A percentile compares a stretch with the other conserved stretches of the same genome.
Evolutionary conservation across 2,888 invertebrate genomes (phyloP).

Genomic region (Dinocampus coccinellae): DNA sequence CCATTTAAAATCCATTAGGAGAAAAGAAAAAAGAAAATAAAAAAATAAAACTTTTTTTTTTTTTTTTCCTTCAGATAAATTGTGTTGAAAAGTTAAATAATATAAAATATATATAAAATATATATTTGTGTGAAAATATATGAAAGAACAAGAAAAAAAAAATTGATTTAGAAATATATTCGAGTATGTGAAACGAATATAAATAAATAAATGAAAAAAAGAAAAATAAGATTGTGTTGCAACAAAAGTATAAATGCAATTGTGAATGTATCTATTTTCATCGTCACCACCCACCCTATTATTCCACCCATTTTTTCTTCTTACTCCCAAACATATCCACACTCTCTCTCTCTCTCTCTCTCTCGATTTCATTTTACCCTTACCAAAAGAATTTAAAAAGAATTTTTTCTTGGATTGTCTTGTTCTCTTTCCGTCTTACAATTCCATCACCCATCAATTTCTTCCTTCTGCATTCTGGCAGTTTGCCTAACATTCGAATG

Average conservation of each 20-base stretch:
- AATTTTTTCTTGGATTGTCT: no score
- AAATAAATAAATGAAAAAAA: background rate
- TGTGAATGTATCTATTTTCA: constrained; percentile 24
- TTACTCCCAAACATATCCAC: background rate
- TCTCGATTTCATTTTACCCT: no score
- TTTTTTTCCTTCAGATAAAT: background rate
- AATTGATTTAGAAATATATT: background rate
- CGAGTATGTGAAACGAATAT: background rate
- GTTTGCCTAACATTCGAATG: constrained; percentile 23
- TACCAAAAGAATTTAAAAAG: no score
- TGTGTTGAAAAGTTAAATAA: background rate
- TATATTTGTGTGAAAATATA: constrained; percentile 29
- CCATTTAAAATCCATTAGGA: constrained; percentile 61
- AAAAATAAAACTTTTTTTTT: no score
- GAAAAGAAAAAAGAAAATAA: no score
- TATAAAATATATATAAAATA: background rate
- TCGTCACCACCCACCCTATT: background rate
- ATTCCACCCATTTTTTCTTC: background rate
- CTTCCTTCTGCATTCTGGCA: constrained; percentile 30
- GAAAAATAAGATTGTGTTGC: background rate
- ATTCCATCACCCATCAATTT: constrained; percentile 3
- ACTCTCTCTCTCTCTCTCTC: background rate
- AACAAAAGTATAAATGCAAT: constrained; percentile 23
- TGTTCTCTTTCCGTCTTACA: no score
- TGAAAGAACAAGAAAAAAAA: constrained; percentile 29